These are phyloP conservation scores for Myanophis thanlyinensis DNA, from an alignment of 2,113 vertebrate species.

Conservation along the genomic window DNA sequence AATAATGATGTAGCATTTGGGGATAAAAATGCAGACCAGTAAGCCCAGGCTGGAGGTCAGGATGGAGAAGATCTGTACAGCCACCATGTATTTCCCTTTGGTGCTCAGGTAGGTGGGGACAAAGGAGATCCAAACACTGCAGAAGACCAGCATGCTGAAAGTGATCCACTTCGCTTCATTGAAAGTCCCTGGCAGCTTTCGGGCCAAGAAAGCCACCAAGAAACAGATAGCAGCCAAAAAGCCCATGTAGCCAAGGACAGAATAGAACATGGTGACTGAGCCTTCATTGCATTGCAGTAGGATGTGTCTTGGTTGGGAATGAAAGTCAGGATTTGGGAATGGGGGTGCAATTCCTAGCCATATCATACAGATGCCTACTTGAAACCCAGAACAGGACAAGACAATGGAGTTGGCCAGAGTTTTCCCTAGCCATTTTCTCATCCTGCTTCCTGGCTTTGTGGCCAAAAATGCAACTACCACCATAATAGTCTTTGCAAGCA, in stretches of 20 bases:
- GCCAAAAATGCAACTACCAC: neutral
- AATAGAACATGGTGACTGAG: neutral
- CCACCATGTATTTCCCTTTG: no score
- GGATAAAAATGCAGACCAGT: neutral
- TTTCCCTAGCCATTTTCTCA: neutral
- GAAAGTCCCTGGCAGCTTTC: neutral
- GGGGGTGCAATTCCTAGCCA: neutral
- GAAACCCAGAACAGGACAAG: neutral
- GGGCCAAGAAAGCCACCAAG: neutral
- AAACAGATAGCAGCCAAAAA: neutral
- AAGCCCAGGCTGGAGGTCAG: neutral
- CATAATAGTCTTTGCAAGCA: neutral
- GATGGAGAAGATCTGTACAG: no score
- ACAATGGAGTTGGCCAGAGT: neutral
- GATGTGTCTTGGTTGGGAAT: neutral
- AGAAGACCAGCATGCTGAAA: neutral
- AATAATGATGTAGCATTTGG: neutral
- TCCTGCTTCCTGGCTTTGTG: neutral
- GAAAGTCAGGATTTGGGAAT: neutral
- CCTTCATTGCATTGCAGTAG: neutral
- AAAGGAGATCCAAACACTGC: neutral
- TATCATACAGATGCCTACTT: neutral
- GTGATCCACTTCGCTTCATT: neutral
- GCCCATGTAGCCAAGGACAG: neutral
- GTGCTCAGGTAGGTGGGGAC: no score